Conservation (phyloP, 2,797 vertebrate species). For the Sebastolobus altivelis region DNA sequence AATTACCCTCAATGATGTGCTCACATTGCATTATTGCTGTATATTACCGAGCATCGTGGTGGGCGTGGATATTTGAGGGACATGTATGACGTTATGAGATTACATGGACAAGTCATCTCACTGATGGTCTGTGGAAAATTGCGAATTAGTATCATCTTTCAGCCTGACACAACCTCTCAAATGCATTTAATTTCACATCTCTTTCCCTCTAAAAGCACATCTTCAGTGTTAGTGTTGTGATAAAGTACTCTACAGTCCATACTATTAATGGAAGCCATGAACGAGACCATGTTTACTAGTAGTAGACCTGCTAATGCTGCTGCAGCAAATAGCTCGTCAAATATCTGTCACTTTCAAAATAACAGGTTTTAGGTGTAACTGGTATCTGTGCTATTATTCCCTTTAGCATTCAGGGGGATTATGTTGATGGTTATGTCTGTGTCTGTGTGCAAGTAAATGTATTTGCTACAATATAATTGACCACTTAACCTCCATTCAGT, state of each 20-base stretch:
- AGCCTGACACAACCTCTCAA: conserved; percentile 23
- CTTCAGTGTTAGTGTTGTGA: background rate
- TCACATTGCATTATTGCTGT: conserved; percentile 29
- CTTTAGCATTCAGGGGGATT: background rate
- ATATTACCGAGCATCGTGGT: background rate
- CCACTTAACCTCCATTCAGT: conserved; percentile 14
- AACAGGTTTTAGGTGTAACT: background rate
- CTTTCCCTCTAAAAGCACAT: conserved; percentile 25
- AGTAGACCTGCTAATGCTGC: background rate
- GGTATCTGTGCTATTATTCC: background rate
- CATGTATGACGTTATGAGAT: conserved; percentile 34
- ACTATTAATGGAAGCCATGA: background rate
- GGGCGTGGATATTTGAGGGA: conserved; percentile 25
- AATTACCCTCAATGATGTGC: conserved; percentile 25
- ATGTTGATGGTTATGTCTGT: background rate
- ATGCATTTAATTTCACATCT: conserved; percentile 25
- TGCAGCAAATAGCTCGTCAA: background rate
- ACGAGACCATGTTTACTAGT: background rate
- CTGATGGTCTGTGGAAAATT: conserved; percentile 37
- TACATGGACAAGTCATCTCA: conserved; percentile 27
- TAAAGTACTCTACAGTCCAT: background rate
- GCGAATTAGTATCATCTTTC: conserved; percentile 46
- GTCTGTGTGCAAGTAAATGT: background rate
- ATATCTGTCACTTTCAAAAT: background rate
- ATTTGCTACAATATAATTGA: conserved; percentile 8